These are phyloP conservation scores for Leptodactylus fuscus DNA, from an alignment of 2,113 vertebrate species.

Conservation along the genomic window DNA sequence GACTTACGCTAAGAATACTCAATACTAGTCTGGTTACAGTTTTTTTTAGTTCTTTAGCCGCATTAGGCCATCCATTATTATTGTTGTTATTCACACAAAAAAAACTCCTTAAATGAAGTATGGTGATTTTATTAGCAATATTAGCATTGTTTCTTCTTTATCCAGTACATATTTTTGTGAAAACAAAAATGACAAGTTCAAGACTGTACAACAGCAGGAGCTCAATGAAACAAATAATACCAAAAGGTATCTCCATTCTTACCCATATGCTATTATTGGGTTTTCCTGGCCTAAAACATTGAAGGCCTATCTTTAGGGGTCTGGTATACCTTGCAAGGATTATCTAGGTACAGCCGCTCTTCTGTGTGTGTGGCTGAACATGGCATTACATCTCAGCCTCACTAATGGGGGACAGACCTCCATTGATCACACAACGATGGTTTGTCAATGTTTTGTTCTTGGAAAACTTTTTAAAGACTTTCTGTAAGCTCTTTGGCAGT, in stretches of 20 bases:
- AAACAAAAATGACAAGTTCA: neutral
- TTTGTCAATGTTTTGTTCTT: neutral
- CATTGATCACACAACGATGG: neutral
- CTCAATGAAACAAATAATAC: neutral
- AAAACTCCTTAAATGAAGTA: neutral
- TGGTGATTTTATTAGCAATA: neutral
- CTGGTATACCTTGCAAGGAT: neutral
- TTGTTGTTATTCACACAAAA: no score
- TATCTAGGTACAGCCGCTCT: neutral
- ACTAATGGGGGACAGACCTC: no score
- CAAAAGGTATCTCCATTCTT: neutral
- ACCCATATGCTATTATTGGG: neutral
- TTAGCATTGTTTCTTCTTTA: constrained; percentile 27
- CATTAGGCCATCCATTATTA: neutral
- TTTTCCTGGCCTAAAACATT: neutral
- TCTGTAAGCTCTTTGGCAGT: neutral
- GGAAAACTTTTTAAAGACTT: neutral
- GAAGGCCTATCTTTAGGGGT: neutral
- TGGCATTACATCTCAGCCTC: neutral
- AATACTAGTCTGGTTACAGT: no score
- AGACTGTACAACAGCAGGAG: neutral
- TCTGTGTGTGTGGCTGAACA: neutral
- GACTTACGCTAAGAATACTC: no score
- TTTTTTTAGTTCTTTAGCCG: neutral
- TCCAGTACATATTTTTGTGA: constrained; percentile 12